Evolutionary conservation across 2,888 invertebrate species (phyloP).

Genomic region (Drosophila ustulata): DNA sequence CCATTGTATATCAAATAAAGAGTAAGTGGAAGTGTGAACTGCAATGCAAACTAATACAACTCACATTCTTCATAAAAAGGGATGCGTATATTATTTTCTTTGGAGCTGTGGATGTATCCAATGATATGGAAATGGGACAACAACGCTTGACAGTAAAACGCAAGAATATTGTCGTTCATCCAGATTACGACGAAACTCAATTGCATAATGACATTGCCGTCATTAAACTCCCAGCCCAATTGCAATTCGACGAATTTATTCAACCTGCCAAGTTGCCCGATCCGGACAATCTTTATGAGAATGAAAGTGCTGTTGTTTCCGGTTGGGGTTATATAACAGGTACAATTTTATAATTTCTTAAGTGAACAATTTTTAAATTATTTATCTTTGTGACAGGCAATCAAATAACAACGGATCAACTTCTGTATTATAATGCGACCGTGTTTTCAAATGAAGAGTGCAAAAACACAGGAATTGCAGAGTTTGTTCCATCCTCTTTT

Average conservation of each 20-base stretch:
- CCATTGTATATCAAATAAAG: not conserved
- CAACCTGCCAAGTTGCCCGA: not conserved
- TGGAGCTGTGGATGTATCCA: slow-evolving; percentile 3
- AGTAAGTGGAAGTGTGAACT: not conserved
- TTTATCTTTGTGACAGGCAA: too few species aligned
- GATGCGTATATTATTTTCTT: slow-evolving; percentile 1
- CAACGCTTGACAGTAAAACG: slow-evolving; percentile 1
- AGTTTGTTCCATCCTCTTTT: not conserved
- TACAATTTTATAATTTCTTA: not conserved
- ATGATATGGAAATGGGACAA: slow-evolving; percentile 19
- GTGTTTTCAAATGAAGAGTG: not conserved
- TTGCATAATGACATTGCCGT: not conserved
- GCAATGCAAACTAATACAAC: too few species aligned
- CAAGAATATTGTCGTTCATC: not conserved
- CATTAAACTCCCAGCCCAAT: not conserved
- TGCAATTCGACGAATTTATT: not conserved
- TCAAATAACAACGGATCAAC: too few species aligned
- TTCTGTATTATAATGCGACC: too few species aligned
- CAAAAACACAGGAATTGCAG: not conserved
- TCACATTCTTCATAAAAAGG: too few species aligned
- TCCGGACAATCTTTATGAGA: not conserved
- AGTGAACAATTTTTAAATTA: too few species aligned
- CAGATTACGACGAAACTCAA: not conserved
- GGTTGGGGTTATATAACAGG: not conserved
- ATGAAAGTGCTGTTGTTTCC: not conserved